Conservation (phyloP, 2,797 vertebrate species). For the Xerus rutilus region DNA sequence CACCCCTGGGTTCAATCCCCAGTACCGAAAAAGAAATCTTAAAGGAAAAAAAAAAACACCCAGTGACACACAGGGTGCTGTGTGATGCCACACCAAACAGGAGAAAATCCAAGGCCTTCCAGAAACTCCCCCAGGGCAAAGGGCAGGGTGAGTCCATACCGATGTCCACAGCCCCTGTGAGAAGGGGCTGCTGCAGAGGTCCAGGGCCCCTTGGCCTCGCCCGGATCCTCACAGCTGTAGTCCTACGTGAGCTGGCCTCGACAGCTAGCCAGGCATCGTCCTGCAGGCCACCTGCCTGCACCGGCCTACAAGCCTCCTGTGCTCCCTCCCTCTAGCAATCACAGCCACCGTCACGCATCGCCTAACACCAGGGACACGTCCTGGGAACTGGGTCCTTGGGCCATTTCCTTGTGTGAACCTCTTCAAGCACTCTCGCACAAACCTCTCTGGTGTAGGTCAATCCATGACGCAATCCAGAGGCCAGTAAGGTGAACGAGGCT, state of each 20-base stretch:
- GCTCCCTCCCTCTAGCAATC: neutral
- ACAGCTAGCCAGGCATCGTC: no score
- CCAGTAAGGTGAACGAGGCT: neutral
- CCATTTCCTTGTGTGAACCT: neutral
- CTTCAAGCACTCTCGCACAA: neutral
- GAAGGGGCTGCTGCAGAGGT: neutral
- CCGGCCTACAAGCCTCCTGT: rapidly evolving
- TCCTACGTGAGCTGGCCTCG: neutral
- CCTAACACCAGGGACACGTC: neutral
- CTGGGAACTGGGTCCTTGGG: neutral
- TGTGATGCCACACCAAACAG: neutral
- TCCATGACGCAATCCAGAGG: neutral
- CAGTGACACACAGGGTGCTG: neutral
- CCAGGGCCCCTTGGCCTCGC: neutral
- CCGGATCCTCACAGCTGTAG: neutral
- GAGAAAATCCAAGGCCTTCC: neutral
- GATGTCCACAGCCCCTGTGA: neutral
- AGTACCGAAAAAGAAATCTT: no score
- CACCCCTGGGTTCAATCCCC: no score
- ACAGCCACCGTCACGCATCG: neutral
- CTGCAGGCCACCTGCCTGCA: neutral
- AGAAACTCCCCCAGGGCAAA: neutral
- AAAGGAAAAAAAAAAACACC: neutral
- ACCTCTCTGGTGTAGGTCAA: neutral
- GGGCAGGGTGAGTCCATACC: neutral